Evolutionary conservation across 2,888 invertebrate genomes (phyloP).

Genomic region (Leptinotarsa haldemani): DNA sequence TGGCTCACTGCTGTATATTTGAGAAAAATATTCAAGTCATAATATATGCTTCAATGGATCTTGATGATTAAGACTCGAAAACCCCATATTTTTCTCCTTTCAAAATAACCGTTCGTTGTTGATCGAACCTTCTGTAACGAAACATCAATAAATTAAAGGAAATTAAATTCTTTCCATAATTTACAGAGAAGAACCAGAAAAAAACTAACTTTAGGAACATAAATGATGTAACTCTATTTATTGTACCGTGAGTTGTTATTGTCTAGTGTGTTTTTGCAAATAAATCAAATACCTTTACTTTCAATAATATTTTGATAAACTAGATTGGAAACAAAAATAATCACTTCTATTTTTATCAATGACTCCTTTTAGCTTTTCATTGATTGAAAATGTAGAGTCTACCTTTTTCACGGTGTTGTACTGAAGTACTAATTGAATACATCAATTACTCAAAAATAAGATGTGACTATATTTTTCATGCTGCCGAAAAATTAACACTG

Average conservation of each 20-base stretch:
- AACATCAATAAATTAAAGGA: not conserved
- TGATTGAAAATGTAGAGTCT: not conserved
- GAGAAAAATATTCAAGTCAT: not conserved
- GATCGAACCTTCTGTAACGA: not conserved
- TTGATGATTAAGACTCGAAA: not conserved
- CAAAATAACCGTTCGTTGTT: not conserved
- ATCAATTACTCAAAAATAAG: too few relatives aligned
- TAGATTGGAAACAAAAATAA: slow-evolving; percentile 17
- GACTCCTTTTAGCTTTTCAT: not conserved
- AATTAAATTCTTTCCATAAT: not conserved
- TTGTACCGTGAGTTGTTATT: slow-evolving; percentile 17
- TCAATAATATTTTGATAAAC: slow-evolving; percentile 20
- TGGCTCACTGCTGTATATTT: too few relatives aligned
- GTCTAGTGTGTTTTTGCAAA: slow-evolving; percentile 21
- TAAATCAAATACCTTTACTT: slow-evolving; percentile 22
- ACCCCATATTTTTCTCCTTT: not conserved
- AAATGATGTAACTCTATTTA: slow-evolving; percentile 1
- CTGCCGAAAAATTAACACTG: too few relatives aligned
- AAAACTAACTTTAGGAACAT: not conserved
- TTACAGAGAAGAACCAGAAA: not conserved
- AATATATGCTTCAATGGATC: not conserved
- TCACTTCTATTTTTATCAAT: slow-evolving; percentile 17
- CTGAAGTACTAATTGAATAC: too few relatives aligned
- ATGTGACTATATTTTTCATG: too few relatives aligned
- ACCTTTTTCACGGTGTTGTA: too few relatives aligned